These are phyloP conservation scores for Leucophenga montana DNA, from an alignment of 2,888 invertebrate genomes.

Conservation along the genomic window DNA sequence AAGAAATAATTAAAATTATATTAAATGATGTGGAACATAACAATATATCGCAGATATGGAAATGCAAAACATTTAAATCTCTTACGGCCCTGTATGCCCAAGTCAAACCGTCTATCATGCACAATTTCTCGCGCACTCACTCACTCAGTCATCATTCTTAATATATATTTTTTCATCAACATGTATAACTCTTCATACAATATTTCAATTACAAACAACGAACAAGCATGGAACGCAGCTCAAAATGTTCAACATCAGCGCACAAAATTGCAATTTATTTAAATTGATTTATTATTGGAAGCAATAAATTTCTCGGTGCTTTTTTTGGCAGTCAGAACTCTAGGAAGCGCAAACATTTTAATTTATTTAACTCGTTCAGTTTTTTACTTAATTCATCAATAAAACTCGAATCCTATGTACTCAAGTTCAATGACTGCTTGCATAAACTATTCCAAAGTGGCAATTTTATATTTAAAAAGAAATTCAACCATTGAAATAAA, in stretches of 20 bases:
- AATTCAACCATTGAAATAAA: not conserved
- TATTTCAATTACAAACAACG: not conserved
- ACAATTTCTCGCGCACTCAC: no score
- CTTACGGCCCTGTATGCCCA: not conserved
- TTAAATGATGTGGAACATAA: conserved; percentile 62
- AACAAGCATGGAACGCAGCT: conserved; percentile 12
- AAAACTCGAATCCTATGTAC: not conserved
- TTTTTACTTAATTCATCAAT: not conserved
- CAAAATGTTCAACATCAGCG: conserved; percentile 59
- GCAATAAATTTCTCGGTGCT: conserved; percentile 50
- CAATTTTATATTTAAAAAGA: conserved; percentile 18
- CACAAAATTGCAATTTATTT: conserved; percentile 66
- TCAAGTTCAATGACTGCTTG: conserved; percentile 2
- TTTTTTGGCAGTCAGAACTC: no score
- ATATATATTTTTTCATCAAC: not conserved
- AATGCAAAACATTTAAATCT: conserved; percentile 9
- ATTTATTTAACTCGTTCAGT: not conserved
- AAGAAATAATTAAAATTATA: conserved; percentile 55
- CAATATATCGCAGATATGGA: conserved; percentile 7
- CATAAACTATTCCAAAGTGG: not conserved
- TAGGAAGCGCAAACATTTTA: no score
- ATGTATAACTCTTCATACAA: no score
- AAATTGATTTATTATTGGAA: conserved; percentile 67
- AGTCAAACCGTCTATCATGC: conserved; percentile 10
- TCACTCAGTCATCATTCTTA: not conserved